Conservation (phyloP, 2,113 vertebrate genomes). For the Entelurus aequoreus region DNA sequence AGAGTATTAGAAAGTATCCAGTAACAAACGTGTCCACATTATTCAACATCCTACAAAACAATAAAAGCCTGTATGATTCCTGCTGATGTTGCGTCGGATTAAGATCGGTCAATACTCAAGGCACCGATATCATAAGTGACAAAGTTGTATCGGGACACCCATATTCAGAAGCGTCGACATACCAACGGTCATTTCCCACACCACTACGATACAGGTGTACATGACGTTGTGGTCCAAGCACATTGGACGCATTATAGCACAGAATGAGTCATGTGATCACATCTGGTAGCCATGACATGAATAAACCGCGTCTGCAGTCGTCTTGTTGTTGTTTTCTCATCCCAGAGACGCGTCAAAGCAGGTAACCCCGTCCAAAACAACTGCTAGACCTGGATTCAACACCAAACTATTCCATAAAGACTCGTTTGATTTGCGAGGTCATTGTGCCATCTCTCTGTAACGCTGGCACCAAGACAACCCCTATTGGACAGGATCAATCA, state of each 20-base stretch:
- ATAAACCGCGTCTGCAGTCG: neutral
- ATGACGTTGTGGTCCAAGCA: neutral
- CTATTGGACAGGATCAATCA: slow-evolving; percentile 25
- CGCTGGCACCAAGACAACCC: slow-evolving; percentile 20
- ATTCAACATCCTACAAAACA: too few species aligned
- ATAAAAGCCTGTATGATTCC: too few species aligned
- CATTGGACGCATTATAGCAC: neutral
- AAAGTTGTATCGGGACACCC: too few species aligned
- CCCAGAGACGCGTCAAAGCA: too few species aligned
- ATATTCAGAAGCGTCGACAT: too few species aligned
- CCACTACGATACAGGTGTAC: neutral
- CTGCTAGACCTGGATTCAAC: neutral
- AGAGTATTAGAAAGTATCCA: too few species aligned
- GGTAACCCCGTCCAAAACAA: neutral
- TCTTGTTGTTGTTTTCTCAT: too few species aligned
- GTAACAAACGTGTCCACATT: too few species aligned
- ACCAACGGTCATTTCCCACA: neutral
- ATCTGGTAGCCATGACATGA: neutral
- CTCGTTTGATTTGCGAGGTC: slow-evolving; percentile 11
- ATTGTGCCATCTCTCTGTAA: slow-evolving; percentile 12
- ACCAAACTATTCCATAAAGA: slow-evolving; percentile 1
- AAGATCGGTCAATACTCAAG: too few species aligned
- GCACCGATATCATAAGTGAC: too few species aligned
- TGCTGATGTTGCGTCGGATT: too few species aligned
- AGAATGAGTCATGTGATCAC: neutral